Conservation (phyloP, 2,797 vertebrate genomes). For the Alauda arvensis region DNA sequence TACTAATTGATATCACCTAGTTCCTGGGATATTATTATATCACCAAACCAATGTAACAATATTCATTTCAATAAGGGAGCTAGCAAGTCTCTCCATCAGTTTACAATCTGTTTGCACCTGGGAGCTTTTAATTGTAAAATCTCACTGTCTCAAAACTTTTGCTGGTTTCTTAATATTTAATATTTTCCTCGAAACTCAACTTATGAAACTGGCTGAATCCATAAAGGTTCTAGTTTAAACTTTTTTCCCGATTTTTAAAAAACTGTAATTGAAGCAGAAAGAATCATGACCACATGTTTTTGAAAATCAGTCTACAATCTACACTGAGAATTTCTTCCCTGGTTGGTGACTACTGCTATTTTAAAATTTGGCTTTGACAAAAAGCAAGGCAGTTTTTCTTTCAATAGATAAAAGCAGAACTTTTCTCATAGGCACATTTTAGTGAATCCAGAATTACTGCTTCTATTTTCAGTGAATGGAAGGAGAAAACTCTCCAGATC, state of each 20-base stretch:
- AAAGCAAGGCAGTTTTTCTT: not conserved
- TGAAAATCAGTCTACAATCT: not conserved
- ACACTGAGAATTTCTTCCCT: not conserved
- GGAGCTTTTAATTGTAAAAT: not conserved
- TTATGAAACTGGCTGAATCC: not conserved
- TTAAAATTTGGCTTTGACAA: not conserved
- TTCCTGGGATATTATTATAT: not conserved
- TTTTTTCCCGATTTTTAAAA: not conserved
- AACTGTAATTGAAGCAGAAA: not conserved
- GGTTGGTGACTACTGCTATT: not conserved
- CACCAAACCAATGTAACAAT: not conserved
- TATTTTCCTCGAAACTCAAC: not conserved
- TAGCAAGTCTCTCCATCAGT: not conserved
- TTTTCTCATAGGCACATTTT: not conserved
- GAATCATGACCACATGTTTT: not conserved
- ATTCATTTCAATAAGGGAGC: not conserved
- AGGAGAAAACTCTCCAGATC: not conserved
- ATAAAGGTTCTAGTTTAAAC: not conserved
- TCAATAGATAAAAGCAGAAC: not conserved
- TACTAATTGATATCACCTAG: not conserved
- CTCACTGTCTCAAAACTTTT: not conserved
- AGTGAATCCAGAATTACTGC: not conserved
- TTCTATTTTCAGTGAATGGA: not conserved
- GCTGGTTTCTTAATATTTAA: not conserved
- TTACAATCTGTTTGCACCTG: not conserved